Evolutionary conservation across 2,797 vertebrate species (phyloP), one percentile per base, ranked within the genome.

Genomic region (Clarias pachynema): DNA sequence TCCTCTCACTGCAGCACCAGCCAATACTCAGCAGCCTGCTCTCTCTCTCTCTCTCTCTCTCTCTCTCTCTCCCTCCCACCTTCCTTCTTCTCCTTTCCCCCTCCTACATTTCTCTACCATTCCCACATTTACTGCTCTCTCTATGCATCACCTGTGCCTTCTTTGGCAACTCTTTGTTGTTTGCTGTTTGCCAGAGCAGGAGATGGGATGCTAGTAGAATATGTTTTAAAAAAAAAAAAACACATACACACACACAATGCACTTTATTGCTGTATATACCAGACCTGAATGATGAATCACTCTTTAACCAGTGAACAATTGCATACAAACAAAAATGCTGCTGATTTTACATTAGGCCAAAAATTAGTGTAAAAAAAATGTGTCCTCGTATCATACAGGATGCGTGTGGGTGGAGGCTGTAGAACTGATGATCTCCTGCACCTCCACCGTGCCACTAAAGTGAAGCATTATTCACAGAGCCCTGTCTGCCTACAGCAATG

Each of bases 1-100:
- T 69, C 65, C 65, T 81, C 87, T 86, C 86, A 56, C 75, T 29
- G 86, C 87, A 86, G 86, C 31, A 89, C 60, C 65, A 87, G 79
- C 87, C 89, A 87, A 89, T 89, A 87, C 83, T 73, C 84, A 88
- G 75, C 83, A 85, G 40, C 81, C 86, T 83, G 86, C 86, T 85
- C 84, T 83, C 86, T 62, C 78, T 14, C 65, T 60, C 69, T 57
- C 63, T 83, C 53, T 79, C 57, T 62, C 74, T 73, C 74, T 79
- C 75, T 75, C 69, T 56, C 84, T 66, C 34, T 75, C 86, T 81
- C 75, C 63, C 74, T 82, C 79, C 56, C 84, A 75, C 86, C 57
- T 79, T 83, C 31, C 81, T 82, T 86, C 31, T 69, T 86, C 85
- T 69, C 6, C 70, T 84, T 53, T 63, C 66, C 65, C 22, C 74